Conservation (phyloP, 1,140 invertebrate species). For the Drosophila repletoides region DNA sequence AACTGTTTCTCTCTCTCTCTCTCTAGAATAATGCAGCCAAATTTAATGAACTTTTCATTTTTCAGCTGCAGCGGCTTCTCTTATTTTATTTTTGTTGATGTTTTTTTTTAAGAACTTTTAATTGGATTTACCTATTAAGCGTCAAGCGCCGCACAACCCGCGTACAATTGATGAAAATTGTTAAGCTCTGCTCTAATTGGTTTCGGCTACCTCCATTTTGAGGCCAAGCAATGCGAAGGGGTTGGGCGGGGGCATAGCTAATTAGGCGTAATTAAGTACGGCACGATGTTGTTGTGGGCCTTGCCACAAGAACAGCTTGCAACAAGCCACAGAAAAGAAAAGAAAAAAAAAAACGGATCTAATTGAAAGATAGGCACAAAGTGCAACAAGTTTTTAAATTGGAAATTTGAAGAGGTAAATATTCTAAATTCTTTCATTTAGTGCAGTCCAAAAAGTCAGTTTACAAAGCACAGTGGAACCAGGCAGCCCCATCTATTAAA, state of each 20-base stretch:
- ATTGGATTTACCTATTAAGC: constrained; percentile 57
- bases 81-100: constrained; percentile 4
- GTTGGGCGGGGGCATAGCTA: constrained; percentile 25
- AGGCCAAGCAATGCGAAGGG: not conserved
- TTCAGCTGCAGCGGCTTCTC: constrained; percentile 3
- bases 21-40: constrained; percentile 23
- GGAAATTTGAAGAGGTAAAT: constrained; percentile 1
- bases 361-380: constrained; percentile 21
- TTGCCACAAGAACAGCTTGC: constrained; percentile 17
- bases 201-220: constrained; percentile 38
- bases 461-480: no score
- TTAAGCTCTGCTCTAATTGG: constrained; percentile 56
- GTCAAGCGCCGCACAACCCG: constrained; percentile 37
- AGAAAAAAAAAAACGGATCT: constrained; percentile 3
- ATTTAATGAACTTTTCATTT: constrained; percentile 46
- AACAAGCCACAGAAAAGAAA: constrained; percentile 1
- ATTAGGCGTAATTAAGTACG: constrained; percentile 55
- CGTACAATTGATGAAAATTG: constrained; percentile 58
- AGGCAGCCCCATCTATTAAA: no score
- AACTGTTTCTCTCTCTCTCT: constrained; percentile 1
- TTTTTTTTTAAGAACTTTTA: constrained; percentile 48
- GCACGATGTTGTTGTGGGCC: constrained; percentile 15
- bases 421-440: no score
- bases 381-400: constrained; percentile 8
- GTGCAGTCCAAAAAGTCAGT: not conserved